Conservation (phyloP, 2,888 invertebrate species). For the Muschampia plurimacula region DNA sequence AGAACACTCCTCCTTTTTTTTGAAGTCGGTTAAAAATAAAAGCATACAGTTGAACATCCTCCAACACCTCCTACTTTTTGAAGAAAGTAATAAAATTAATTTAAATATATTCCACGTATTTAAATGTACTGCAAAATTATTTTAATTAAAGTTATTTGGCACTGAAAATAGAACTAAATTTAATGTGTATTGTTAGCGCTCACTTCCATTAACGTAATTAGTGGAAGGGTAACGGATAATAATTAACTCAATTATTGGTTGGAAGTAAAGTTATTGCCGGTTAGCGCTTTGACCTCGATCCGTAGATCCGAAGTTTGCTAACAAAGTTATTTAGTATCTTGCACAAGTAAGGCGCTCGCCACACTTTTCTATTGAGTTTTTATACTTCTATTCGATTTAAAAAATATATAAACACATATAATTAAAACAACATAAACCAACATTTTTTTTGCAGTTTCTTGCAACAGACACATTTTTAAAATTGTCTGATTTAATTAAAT, state of each 20-base stretch:
- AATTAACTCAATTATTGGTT: conserved; percentile 3
- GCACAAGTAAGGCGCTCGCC: conserved; percentile 14
- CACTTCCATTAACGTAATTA: background rate
- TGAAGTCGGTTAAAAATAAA: too few relatives aligned
- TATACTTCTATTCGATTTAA: background rate
- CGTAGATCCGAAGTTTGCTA: conserved; percentile 13
- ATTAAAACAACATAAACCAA: too few relatives aligned
- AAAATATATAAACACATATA: background rate
- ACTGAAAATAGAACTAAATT: conserved; percentile 16
- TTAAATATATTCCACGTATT: too few relatives aligned
- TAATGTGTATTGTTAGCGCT: background rate
- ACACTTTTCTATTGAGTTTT: background rate
- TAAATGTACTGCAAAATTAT: too few relatives aligned
- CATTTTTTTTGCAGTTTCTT: too few relatives aligned
- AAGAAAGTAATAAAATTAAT: too few relatives aligned
- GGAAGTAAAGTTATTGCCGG: conserved; percentile 4
- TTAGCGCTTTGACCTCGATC: conserved; percentile 17
- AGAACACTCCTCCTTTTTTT: too few relatives aligned
- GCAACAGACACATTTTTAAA: too few relatives aligned
- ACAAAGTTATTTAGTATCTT: conserved; percentile 25
- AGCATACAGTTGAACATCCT: too few relatives aligned
- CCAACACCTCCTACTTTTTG: too few relatives aligned
- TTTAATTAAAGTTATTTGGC: background rate
- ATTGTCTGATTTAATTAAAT: too few relatives aligned
- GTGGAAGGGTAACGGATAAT: conserved; percentile 2